Evolutionary conservation across 2,888 invertebrate species (phyloP), one percentile per base, ranked within the genome.

Genomic region (Cosmopolites sordidus): DNA sequence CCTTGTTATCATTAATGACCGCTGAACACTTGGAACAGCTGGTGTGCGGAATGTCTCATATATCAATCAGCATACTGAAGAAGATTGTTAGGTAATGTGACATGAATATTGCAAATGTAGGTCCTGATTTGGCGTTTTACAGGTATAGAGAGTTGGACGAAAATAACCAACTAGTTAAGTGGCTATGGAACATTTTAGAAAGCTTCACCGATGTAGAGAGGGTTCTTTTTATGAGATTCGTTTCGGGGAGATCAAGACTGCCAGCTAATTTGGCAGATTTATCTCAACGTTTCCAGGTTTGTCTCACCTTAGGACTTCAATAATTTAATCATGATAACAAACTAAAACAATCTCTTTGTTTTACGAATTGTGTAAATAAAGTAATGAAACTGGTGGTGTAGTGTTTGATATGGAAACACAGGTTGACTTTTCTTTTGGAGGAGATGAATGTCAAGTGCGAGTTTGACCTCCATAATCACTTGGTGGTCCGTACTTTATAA

Each of bases 81-180:
- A 80, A 80, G 69, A 79, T 83, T 46, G 82, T 82, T 51, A 78
- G 83, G 82, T 82, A 68, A 40, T 16, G 5, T 12, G 15, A 38
- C 11, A 12, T 16, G 15, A 16, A 5, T 40, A 22, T 27, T 29
- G 1, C 11, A 39, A 16, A 16, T 40, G 40, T 8, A 17, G 16
- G 33, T 15, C n/a, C 46, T 27, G 14, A 27, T 11, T 48, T 18
- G 14, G 18, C 12, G 17, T 9, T 9, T 18, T 17, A 9, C 57
- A 83, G 82, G 62, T 83, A 83, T 66, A 76, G 83, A 33, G 83
- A 83, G 66, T 72, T 83, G 60, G 82, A 83, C 63, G 83, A 82
- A 67, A 77, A 74, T 56, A 77, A 79, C 65, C 76, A 78, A 55
- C 68, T 83, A 47, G 79, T 83, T 1, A 75, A 78, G 61, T 83